Conservation (phyloP, 1,140 invertebrate species). For the Drosophila triauraria region DNA sequence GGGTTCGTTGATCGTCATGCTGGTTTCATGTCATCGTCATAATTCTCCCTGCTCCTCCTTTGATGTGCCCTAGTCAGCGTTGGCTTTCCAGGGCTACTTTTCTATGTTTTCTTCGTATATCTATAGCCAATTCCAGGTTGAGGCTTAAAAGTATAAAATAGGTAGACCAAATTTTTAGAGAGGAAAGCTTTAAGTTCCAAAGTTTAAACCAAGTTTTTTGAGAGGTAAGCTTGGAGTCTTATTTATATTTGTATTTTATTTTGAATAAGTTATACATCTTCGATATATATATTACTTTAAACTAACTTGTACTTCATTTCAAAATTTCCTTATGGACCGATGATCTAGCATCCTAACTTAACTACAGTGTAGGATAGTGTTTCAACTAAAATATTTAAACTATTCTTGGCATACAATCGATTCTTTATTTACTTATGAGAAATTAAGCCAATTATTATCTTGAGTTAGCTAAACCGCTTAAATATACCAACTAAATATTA, state of each 20-base stretch:
- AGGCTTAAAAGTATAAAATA: background rate
- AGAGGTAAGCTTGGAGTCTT: background rate
- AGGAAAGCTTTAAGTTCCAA: background rate
- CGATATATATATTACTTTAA: too few species aligned
- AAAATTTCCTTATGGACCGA: too few species aligned
- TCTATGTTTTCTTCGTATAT: background rate
- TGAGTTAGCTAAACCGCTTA: too few species aligned
- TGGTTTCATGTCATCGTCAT: constrained; percentile 73
- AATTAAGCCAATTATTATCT: too few species aligned
- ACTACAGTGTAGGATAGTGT: background rate
- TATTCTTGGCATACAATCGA: too few species aligned
- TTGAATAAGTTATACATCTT: too few species aligned
- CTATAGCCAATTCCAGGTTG: background rate
- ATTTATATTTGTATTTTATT: background rate
- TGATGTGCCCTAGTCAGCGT: background rate
- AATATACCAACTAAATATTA: too few species aligned
- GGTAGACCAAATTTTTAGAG: too few species aligned
- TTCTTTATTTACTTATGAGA: too few species aligned
- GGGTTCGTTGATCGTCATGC: constrained; percentile 80
- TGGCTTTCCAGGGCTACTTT: background rate
- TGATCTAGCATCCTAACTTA: background rate
- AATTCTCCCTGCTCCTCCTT: constrained; percentile 38
- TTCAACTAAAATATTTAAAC: background rate
- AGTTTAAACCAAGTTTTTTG: too few species aligned
- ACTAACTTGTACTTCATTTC: too few species aligned